A percentile compares a stretch with the other conserved stretches of the same genome.
phyloP scores from a whole-genome alignment of 2,113 vertebrate species.

The Cyprinodon brontotheroides region DNA sequence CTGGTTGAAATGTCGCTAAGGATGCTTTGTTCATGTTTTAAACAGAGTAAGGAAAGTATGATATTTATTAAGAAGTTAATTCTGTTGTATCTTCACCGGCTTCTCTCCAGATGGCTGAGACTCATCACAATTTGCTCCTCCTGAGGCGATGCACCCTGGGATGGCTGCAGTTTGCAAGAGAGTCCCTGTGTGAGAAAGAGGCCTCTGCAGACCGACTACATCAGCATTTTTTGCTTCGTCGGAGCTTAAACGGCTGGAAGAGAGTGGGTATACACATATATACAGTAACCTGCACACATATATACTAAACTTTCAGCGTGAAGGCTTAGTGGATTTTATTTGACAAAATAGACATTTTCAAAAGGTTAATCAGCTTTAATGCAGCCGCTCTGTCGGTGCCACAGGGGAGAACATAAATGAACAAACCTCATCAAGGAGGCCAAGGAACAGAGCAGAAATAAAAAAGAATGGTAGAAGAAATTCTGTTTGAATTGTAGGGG shows the following conservation, averaged over 20 bases:
- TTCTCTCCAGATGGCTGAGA: conserved; percentile 81
- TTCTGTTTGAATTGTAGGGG: no score
- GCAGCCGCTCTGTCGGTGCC: neutral
- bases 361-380: neutral
- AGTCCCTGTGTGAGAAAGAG: conserved; percentile 72
- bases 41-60: neutral
- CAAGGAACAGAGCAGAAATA: no score
- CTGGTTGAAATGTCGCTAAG: no score
- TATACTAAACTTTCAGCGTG: neutral
- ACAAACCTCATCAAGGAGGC: no score
- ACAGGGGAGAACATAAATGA: no score
- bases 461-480: no score
- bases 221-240: conserved; percentile 76
- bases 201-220: conserved; percentile 79
- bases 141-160: conserved; percentile 77
- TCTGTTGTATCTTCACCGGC: neutral
- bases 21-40: no score
- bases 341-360: neutral
- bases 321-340: neutral
- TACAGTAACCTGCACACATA: neutral
- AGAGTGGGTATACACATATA: conserved; percentile 74
- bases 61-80: neutral
- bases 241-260: conserved; percentile 81
- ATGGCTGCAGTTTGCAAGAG: conserved; percentile 80
- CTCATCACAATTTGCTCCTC: conserved; percentile 75